These are phyloP conservation scores for Amphipyra tragopoginis DNA, from an alignment of 2,888 invertebrate genomes.

Conservation along the genomic window DNA sequence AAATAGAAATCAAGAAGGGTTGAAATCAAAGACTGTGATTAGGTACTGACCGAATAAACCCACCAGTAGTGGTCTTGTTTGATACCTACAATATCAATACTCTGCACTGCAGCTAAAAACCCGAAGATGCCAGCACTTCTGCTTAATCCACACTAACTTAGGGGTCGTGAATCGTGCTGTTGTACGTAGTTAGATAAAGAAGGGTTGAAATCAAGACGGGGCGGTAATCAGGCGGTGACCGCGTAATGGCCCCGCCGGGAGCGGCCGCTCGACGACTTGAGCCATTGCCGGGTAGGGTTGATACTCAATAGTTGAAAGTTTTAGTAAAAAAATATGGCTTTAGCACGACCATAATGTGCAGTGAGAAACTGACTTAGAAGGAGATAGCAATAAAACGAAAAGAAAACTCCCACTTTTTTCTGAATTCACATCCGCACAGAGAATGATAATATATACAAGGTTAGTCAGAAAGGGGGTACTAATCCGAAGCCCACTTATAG, in stretches of 20 bases:
- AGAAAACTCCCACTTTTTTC: no score
- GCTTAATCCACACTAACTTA: conserved; percentile 37
- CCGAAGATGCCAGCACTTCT: conserved; percentile 6
- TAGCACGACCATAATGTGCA: no score
- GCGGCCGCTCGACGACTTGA: conserved; percentile 76
- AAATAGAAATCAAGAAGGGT: conserved; percentile 83
- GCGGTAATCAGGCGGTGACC: conserved; percentile 89
- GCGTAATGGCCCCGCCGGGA: conserved; percentile 87
- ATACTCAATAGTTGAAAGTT: conserved; percentile 17
- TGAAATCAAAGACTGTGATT: conserved; percentile 88
- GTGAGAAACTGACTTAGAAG: no score
- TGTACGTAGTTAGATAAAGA: conserved; percentile 65
- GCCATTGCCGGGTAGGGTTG: conserved; percentile 76
- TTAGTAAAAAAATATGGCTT: background rate
- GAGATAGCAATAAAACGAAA: no score
- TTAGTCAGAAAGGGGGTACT: no score
- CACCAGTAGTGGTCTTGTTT: background rate
- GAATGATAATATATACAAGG: no score
- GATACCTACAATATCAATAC: background rate
- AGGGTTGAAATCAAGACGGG: conserved; percentile 87
- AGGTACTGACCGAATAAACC: conserved; percentile 52
- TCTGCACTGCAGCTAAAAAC: conserved; percentile 3
- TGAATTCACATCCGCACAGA: no score
- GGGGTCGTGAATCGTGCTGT: conserved; percentile 38
- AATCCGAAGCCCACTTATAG: no score